These are phyloP conservation scores for Enoplosus armatus DNA, from an alignment of 2,797 vertebrate genomes.

Conservation along the genomic window DNA sequence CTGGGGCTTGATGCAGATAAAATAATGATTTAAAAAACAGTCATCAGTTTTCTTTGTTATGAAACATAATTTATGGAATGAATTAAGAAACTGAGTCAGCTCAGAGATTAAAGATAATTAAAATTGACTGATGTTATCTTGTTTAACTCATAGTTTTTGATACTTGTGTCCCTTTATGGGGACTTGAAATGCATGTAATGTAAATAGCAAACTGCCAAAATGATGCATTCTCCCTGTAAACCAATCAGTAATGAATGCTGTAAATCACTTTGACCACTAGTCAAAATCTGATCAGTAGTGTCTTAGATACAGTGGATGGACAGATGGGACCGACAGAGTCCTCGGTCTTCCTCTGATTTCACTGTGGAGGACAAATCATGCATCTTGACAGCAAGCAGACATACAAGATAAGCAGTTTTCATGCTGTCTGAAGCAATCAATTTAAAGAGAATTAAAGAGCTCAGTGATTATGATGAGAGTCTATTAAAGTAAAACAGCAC, in stretches of 20 bases:
- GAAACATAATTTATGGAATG: slow-evolving; percentile 6
- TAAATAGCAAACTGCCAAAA: slow-evolving; percentile 4
- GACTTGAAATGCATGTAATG: not conserved
- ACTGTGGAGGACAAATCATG: slow-evolving; percentile 67
- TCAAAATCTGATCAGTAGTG: slow-evolving; percentile 37
- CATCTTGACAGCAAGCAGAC: slow-evolving; percentile 69
- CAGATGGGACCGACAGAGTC: slow-evolving; percentile 38
- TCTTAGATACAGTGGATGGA: slow-evolving; percentile 37
- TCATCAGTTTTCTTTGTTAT: not conserved
- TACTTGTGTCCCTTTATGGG: not conserved
- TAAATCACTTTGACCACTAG: slow-evolving; percentile 32
- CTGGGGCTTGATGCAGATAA: slow-evolving; percentile 12
- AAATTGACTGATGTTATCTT: slow-evolving; percentile 12
- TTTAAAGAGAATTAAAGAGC: slow-evolving; percentile 77
- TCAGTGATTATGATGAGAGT: slow-evolving; percentile 80
- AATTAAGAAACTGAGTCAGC: slow-evolving; percentile 11
- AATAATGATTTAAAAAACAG: not conserved
- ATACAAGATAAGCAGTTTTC: slow-evolving; percentile 73
- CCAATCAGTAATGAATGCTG: slow-evolving; percentile 19
- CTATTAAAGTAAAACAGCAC: slow-evolving; percentile 76
- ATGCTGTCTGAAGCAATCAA: slow-evolving; percentile 72
- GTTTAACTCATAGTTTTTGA: not conserved
- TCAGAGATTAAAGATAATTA: slow-evolving; percentile 23
- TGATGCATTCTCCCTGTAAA: slow-evolving; percentile 6
- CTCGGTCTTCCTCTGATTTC: slow-evolving; percentile 50